Percentiles rank a stretch among this genome's conserved stretches.
These are phyloP conservation scores for Streptopelia turtur DNA, from an alignment of 2,797 vertebrate genomes.

Conservation along the genomic window DNA sequence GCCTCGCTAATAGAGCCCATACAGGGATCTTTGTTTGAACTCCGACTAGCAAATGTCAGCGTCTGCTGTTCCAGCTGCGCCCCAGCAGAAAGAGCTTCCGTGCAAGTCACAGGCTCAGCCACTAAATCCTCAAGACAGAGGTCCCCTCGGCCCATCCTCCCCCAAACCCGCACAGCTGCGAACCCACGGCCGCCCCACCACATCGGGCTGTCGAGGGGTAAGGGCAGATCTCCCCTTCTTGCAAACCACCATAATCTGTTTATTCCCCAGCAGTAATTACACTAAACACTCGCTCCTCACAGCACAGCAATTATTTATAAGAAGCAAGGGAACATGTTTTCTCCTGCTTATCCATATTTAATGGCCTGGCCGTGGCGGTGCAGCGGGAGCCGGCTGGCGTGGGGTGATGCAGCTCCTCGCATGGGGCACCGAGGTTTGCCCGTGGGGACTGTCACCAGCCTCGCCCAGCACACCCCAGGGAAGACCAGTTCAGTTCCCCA, in stretches of 20 bases:
- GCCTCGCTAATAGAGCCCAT: not conserved
- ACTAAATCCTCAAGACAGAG: accelerated
- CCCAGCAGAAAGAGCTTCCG: not conserved
- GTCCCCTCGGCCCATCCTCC: not conserved
- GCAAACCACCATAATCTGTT: not conserved
- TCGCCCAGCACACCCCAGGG: not conserved
- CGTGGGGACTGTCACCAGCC: accelerated
- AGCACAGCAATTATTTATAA: constrained; percentile 14
- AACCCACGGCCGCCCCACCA: accelerated
- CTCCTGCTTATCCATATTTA: not conserved
- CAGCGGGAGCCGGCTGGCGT: not conserved
- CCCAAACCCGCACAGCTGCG: not conserved
- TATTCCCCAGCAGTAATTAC: not conserved
- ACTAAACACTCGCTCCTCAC: not conserved
- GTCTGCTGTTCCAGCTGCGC: not conserved
- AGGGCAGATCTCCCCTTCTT: not conserved
- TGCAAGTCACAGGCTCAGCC: not conserved
- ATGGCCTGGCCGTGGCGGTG: not conserved
- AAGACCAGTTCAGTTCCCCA: accelerated
- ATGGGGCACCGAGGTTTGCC: not conserved
- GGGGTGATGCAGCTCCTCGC: not conserved
- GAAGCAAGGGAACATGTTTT: not conserved
- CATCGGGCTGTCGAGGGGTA: accelerated
- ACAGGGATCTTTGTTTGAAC: constrained; percentile 50
- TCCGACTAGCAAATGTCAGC: not conserved